phyloP scores from a whole-genome alignment of 2,113 vertebrate species.

The Chionomys nivalis region DNA sequence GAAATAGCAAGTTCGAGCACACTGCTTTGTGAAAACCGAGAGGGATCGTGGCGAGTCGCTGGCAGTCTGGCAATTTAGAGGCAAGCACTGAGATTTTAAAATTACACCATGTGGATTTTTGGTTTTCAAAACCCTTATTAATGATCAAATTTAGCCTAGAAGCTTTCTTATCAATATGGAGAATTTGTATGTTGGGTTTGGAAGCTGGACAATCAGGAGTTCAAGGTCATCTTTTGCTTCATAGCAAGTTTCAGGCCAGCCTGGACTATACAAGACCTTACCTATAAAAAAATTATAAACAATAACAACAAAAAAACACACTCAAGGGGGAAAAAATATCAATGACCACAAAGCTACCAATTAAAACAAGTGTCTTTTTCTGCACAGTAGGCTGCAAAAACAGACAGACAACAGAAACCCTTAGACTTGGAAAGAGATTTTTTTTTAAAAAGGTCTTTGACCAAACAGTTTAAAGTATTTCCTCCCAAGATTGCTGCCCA shows the following conservation, averaged over 20 bases:
- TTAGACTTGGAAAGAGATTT: not conserved
- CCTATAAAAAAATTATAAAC: not conserved
- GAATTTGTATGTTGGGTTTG: not conserved
- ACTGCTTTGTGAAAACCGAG: not conserved
- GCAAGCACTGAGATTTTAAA: not conserved
- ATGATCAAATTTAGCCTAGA: not conserved
- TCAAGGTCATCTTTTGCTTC: not conserved
- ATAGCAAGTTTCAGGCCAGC: not conserved
- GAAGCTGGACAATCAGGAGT: not conserved
- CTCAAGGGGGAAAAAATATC: no score
- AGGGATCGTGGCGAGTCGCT: no score
- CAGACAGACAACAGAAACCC: not conserved
- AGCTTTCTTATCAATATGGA: slow-evolving; percentile 32
- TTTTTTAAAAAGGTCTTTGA: not conserved
- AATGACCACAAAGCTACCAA: not conserved
- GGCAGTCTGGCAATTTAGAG: not conserved
- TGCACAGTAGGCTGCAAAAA: not conserved
- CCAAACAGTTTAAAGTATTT: not conserved
- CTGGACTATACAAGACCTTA: no score
- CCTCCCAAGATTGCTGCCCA: not conserved
- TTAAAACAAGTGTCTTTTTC: not conserved
- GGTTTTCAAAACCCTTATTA: not conserved
- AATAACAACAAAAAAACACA: not conserved
- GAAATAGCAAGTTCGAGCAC: not conserved
- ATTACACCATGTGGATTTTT: not conserved